Conservation (phyloP, 2,113 vertebrate species). For the Tricholaema leucomelas region DNA sequence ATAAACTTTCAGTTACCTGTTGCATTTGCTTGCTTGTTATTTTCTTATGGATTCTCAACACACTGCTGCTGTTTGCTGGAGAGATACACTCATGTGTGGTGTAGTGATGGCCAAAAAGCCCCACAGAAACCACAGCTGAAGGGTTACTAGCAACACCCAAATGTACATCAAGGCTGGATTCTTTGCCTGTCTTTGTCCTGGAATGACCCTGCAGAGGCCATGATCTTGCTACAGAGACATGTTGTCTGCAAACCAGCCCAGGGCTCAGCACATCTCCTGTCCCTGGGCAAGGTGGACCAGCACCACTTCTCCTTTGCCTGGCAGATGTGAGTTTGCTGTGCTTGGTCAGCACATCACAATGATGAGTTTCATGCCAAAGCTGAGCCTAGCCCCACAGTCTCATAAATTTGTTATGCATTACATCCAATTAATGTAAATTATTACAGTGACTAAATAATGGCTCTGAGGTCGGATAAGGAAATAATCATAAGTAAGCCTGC, state of each 20-base stretch:
- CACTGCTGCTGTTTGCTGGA: background rate
- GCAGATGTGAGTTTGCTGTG: background rate
- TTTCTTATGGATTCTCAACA: background rate
- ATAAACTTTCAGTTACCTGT: fast-evolving
- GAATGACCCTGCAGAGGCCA: background rate
- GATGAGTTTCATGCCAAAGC: slow-evolving; percentile 48
- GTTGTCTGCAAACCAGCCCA: background rate
- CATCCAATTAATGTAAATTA: slow-evolving; percentile 70
- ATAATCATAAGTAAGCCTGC: slow-evolving; percentile 11
- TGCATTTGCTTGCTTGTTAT: background rate
- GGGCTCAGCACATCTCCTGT: background rate
- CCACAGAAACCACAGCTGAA: background rate
- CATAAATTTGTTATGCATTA: slow-evolving; percentile 68
- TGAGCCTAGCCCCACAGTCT: slow-evolving; percentile 2
- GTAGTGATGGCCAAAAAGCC: background rate
- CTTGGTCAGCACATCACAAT: slow-evolving; percentile 44
- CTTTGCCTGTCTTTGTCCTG: background rate
- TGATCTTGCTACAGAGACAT: background rate
- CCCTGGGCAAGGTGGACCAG: background rate
- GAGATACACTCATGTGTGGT: background rate
- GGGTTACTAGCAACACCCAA: background rate
- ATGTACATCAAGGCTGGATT: background rate
- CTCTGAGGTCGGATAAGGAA: background rate
- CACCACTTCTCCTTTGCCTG: background rate
- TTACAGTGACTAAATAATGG: slow-evolving; percentile 47